Evolutionary conservation across 2,113 vertebrate genomes (phyloP).

Genomic region (Ciconia boyciana): DNA sequence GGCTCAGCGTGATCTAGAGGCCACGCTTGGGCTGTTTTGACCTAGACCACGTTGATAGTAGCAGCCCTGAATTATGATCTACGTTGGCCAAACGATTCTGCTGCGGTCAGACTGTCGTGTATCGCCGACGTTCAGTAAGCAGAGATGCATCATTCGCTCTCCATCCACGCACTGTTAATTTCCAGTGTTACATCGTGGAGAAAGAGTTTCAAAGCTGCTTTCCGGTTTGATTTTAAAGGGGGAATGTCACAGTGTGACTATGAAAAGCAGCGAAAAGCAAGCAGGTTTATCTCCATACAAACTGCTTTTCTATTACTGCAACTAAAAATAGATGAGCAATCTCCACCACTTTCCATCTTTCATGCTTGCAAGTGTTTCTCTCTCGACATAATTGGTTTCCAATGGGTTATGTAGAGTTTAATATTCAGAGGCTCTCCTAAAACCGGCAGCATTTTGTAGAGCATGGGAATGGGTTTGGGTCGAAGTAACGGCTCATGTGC

Average conservation of each 20-base stretch:
- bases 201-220: background rate
- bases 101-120: fast-evolving
- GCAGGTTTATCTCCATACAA: background rate
- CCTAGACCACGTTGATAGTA: fast-evolving
- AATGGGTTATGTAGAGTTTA: background rate
- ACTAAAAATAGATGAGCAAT: background rate
- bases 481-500: fast-evolving
- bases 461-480: background rate
- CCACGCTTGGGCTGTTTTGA: background rate
- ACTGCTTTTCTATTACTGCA: background rate
- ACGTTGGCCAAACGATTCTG: fast-evolving
- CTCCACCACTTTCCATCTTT: background rate
- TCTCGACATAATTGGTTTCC: background rate
- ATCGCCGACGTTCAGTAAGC: background rate
- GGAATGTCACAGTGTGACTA: background rate
- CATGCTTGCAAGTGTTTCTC: background rate
- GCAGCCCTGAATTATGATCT: background rate
- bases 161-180: fast-evolving
- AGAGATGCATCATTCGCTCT: fast-evolving
- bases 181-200: background rate
- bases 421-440: background rate
- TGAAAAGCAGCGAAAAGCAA: background rate
- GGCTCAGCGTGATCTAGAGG: fast-evolving
- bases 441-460: fast-evolving
- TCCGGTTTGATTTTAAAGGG: background rate